Evolutionary conservation across 2,888 invertebrate species (phyloP), one percentile per base, ranked within the genome.

Genomic region (Ametastegia equiseti): DNA sequence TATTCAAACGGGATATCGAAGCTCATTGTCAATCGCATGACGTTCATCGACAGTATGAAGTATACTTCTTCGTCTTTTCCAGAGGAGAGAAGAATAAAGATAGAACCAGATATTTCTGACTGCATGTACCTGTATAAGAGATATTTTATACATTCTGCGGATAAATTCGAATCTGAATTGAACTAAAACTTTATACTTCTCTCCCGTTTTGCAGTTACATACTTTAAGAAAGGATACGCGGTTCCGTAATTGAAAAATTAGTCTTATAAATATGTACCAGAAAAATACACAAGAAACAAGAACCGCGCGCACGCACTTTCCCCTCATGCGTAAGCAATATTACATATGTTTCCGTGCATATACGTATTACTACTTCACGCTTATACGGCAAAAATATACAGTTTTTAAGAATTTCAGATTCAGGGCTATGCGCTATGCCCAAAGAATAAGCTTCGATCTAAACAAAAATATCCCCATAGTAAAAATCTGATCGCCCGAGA

Each of bases 251-350:
- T 65, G 7, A 15, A 65, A 36, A 65, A 7, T n/a, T n/a, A n/a
- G n/a, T n/a, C n/a, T n/a, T n/a, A n/a, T n/a, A n/a, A n/a, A n/a
- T n/a, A n/a, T n/a, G n/a, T n/a, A n/a, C n/a, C n/a, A 33, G 15
- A 63, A 63, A 19, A 39, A 36, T 7, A 65, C 2, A 36, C 30
- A 13, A 36, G 9, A n/a, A 65, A 30, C 6, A 39, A 23, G 30
- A 2, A 63, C 36, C 36, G 7, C 19, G 65, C 23, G 39, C 39
- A 67, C 65, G 65, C 39, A 67, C 65, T 67, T 39, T 67, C 65
- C 65, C 65, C 39, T 39, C 39, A 11, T 67, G 65, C 65, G 39
- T 67, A 39, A 36, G 19, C n/a, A 36, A 36, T 67, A 9, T 67
- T 39, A 9, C 9, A 19, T 67, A 9, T 39, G 19, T 67, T 39